Conservation (phyloP, 2,888 invertebrate genomes). For the Cantharis lateralis region DNA sequence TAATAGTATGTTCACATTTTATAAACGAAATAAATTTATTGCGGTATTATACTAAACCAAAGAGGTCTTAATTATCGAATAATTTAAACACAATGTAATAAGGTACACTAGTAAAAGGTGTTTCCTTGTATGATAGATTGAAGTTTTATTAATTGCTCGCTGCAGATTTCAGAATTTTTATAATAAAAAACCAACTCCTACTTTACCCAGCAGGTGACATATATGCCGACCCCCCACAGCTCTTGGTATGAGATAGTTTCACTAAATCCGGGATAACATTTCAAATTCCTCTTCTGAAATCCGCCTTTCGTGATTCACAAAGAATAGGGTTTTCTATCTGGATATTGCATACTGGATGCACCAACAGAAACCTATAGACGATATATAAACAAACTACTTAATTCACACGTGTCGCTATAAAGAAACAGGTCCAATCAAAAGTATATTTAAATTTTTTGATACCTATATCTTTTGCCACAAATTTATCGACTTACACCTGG, state of each 20-base stretch:
- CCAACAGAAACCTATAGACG: neutral
- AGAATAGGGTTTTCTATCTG: constrained; percentile 46
- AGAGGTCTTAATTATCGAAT: neutral
- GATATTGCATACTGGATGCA: constrained; percentile 48
- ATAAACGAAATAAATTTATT: neutral
- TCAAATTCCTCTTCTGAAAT: constrained; percentile 47
- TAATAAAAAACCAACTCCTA: constrained; percentile 11
- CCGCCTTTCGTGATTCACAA: constrained; percentile 39
- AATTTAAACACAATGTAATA: neutral
- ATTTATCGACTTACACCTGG: constrained; percentile 1
- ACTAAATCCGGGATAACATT: constrained; percentile 44
- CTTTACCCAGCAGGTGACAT: constrained; percentile 28
- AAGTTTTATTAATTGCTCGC: neutral
- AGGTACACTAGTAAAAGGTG: neutral
- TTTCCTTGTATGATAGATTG: neutral
- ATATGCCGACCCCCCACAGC: constrained; percentile 30
- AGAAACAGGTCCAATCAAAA: neutral
- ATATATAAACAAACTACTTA: neutral
- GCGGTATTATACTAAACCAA: neutral
- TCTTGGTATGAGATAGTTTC: constrained; percentile 26
- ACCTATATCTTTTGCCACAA: neutral
- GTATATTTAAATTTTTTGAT: neutral
- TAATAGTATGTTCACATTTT: neutral
- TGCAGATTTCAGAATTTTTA: neutral
- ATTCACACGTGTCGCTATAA: neutral